Evolutionary conservation across 2,113 vertebrate species (phyloP).

Genomic region (Martes martes): DNA sequence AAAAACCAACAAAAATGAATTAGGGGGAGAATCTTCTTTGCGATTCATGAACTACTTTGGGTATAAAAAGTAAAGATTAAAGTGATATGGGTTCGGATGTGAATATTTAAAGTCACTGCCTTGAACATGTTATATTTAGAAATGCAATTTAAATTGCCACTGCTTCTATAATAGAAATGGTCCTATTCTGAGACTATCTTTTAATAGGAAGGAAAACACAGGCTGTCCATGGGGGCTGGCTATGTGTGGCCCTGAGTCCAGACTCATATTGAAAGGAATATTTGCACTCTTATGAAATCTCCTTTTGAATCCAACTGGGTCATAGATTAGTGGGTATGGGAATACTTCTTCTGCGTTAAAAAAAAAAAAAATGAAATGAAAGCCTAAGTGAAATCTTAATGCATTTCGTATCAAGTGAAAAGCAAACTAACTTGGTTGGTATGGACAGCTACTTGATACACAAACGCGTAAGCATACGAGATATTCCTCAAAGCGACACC

Average conservation of each 20-base stretch:
- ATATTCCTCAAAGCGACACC: neutral
- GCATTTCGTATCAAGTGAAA: neutral
- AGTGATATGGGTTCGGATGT: neutral
- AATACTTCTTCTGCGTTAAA: neutral
- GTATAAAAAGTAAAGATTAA: conserved; percentile 31
- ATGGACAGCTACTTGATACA: neutral
- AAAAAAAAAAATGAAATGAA: neutral
- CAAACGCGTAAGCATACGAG: neutral
- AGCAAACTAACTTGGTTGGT: neutral
- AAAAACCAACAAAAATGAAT: neutral
- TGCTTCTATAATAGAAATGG: conserved; percentile 36
- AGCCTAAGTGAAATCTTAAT: neutral
- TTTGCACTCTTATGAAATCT: conserved; percentile 35
- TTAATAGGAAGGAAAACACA: conserved; percentile 42
- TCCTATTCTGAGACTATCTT: conserved; percentile 33
- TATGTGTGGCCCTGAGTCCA: conserved; percentile 52
- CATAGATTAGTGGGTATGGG: conserved; percentile 53
- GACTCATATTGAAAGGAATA: neutral
- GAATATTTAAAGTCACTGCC: conserved; percentile 37
- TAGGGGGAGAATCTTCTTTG: neutral
- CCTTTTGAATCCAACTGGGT: conserved; percentile 67
- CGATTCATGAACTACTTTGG: conserved; percentile 1
- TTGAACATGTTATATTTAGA: conserved; percentile 45
- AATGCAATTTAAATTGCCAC: conserved; percentile 54
- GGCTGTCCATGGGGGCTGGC: neutral